Conservation (phyloP, 2,113 vertebrate species). For the Thymallus thymallus region DNA sequence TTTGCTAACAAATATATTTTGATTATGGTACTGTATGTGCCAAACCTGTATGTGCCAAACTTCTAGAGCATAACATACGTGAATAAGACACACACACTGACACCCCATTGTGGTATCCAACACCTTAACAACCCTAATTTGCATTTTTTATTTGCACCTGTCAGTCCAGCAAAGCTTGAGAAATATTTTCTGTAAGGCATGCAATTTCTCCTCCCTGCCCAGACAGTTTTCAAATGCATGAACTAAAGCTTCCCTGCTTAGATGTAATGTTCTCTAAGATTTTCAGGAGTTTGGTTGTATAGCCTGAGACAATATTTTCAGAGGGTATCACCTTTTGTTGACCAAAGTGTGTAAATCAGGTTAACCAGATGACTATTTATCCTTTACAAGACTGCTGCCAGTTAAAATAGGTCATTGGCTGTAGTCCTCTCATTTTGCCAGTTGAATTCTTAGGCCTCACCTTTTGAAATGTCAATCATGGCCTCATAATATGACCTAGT, state of each 20-base stretch:
- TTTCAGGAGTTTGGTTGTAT: neutral
- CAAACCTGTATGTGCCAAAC: neutral
- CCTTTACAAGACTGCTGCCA: conserved; percentile 9
- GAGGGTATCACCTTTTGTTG: conserved; percentile 35
- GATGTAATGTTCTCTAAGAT: neutral
- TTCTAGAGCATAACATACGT: neutral
- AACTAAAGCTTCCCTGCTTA: neutral
- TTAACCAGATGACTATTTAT: conserved; percentile 25
- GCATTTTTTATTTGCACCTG: conserved; percentile 63
- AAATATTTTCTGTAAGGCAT: conserved; percentile 25
- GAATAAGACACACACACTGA: neutral
- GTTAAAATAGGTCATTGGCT: conserved; percentile 15
- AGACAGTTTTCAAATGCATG: conserved; percentile 8
- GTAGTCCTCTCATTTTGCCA: neutral
- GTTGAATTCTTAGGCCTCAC: neutral
- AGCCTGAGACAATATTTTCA: conserved; percentile 36
- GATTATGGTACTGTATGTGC: neutral
- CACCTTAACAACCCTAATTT: conserved; percentile 38
- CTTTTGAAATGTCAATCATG: conserved; percentile 30
- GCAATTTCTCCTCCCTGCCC: neutral
- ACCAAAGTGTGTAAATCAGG: conserved; percentile 26
- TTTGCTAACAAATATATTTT: neutral
- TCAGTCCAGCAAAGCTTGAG: conserved; percentile 26
- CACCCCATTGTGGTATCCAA: neutral
- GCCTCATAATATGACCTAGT: conserved; percentile 18